Conservation (phyloP, 2,888 invertebrate species). For the Patella ulyssiponensis region DNA sequence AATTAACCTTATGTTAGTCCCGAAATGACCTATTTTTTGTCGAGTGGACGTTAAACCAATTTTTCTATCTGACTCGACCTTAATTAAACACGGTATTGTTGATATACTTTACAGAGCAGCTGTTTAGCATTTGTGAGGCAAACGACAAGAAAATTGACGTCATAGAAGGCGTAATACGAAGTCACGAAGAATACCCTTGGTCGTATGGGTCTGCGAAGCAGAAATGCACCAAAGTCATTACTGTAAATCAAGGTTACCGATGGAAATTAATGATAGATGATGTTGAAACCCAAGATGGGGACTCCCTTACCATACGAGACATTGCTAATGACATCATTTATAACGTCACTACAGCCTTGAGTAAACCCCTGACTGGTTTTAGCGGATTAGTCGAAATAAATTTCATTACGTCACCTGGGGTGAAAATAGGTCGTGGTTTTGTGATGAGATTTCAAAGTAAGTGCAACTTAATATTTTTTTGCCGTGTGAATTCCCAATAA, state of each 20-base stretch:
- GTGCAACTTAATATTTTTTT: neutral
- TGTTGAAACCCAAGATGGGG: neutral
- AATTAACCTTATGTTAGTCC: no score
- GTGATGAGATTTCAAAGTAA: neutral
- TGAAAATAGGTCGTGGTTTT: neutral
- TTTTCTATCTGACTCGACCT: no score
- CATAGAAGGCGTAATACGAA: slow-evolving; percentile 16
- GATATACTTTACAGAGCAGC: slow-evolving; percentile 19
- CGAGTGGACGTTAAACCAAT: no score
- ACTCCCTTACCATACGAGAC: neutral
- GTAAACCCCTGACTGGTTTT: neutral
- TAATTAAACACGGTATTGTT: no score
- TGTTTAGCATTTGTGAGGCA: slow-evolving; percentile 28
- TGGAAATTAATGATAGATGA: neutral
- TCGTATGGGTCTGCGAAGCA: slow-evolving; percentile 8
- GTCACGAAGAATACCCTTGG: slow-evolving; percentile 28
- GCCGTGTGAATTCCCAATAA: no score
- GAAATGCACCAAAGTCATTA: neutral
- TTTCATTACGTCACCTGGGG: neutral
- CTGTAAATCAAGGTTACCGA: neutral
- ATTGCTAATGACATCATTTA: neutral
- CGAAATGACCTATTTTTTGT: no score
- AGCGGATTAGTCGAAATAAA: neutral
- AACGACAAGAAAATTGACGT: neutral
- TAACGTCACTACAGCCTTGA: neutral